Percentiles rank a stretch among this genome's conserved stretches.
phyloP scores from a whole-genome alignment of 2,113 vertebrate genomes.

The Xiphophorus maculatus region DNA sequence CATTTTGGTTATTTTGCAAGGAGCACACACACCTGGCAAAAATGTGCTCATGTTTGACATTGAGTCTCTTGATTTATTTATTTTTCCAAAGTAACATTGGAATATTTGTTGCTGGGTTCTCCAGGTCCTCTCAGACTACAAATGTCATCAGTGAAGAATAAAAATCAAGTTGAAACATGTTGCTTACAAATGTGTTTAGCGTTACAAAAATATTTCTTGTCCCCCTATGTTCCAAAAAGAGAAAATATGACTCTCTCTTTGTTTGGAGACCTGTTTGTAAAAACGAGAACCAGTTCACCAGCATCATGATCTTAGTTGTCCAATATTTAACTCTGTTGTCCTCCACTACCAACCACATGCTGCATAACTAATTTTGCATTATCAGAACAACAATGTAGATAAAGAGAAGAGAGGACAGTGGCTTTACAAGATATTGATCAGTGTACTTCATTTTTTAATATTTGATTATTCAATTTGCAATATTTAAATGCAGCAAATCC shows the following conservation, averaged over 20 bases:
- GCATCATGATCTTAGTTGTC: too few relatives aligned
- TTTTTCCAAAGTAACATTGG: constrained; percentile 8
- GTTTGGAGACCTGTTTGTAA: neutral
- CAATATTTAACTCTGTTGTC: too few relatives aligned
- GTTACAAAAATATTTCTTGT: neutral
- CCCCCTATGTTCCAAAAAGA: neutral
- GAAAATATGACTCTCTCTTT: neutral
- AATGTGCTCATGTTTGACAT: constrained; percentile 21
- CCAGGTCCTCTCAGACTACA: neutral
- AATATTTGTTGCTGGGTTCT: constrained; percentile 16
- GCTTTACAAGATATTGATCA: too few relatives aligned
- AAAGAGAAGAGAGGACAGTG: too few relatives aligned
- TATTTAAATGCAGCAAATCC: too few relatives aligned
- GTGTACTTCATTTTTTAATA: too few relatives aligned
- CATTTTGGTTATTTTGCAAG: constrained; percentile 75
- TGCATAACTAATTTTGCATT: too few relatives aligned
- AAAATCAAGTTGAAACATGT: neutral
- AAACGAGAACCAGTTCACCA: too few relatives aligned
- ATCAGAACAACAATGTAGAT: too few relatives aligned
- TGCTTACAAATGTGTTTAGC: neutral
- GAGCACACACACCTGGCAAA: constrained; percentile 42
- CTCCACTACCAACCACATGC: too few relatives aligned
- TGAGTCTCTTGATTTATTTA: neutral
- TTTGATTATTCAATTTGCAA: too few relatives aligned
- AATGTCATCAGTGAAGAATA: neutral